phyloP scores from a whole-genome alignment of 2,888 invertebrate species.

The Ligdia adustata region DNA sequence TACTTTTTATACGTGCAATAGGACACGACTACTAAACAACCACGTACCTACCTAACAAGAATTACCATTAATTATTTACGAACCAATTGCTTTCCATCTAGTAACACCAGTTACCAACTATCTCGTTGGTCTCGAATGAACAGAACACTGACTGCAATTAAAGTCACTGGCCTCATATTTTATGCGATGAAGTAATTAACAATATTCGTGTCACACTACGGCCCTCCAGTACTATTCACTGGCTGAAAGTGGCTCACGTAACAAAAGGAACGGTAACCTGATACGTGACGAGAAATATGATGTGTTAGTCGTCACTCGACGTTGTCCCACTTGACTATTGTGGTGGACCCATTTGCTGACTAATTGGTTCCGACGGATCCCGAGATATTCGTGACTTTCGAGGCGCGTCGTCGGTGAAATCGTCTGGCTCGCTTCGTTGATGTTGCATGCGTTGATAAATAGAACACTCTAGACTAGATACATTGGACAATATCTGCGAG shows the following conservation, averaged over 20 bases:
- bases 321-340: conserved; percentile 51
- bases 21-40: too few relatives aligned
- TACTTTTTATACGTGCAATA: too few relatives aligned
- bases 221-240: conserved; percentile 67
- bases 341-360: conserved; percentile 65
- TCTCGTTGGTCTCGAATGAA: conserved; percentile 4
- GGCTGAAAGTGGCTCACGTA: conserved; percentile 81
- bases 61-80: too few relatives aligned
- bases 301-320: conserved; percentile 53
- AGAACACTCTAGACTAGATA: conserved; percentile 4
- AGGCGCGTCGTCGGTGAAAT: conserved; percentile 59
- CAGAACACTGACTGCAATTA: conserved; percentile 41
- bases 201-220: conserved; percentile 73
- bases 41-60: too few relatives aligned
- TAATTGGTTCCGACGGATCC: conserved; percentile 70
- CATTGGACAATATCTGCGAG: too few relatives aligned
- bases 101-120: not conserved
- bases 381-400: conserved; percentile 54
- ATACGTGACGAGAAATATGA: conserved; percentile 81
- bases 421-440: conserved; percentile 52
- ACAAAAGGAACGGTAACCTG: conserved; percentile 80
- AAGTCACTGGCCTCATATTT: conserved; percentile 51
- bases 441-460: conserved; percentile 27
- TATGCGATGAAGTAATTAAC: conserved; percentile 73
- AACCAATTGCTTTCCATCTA: not conserved